Percentiles rank a stretch among this genome's conserved stretches.
Evolutionary conservation across 2,113 vertebrate species (phyloP).

Genomic region (Parus major): DNA sequence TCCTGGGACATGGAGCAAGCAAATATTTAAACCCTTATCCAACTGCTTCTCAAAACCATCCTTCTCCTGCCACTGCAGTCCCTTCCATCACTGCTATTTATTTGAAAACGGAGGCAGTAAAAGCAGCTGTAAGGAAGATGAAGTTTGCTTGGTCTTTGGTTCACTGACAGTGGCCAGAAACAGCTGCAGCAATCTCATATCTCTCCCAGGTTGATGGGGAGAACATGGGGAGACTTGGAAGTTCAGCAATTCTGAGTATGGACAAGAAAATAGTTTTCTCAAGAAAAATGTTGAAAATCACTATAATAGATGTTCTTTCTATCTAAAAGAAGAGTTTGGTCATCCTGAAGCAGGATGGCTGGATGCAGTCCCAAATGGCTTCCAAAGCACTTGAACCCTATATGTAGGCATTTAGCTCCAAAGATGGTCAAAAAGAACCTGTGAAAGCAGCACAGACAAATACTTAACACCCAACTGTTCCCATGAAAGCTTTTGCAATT

Average conservation of each 20-base stretch:
- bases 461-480: background rate
- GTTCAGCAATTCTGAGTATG: background rate
- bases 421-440: background rate
- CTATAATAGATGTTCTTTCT: background rate
- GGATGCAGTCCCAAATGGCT: background rate
- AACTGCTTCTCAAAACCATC: background rate
- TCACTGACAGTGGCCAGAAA: background rate
- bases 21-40: slow-evolving; percentile 24
- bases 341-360: background rate
- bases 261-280: background rate
- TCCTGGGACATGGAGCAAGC: background rate
- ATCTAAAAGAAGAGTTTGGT: background rate
- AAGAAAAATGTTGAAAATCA: background rate
- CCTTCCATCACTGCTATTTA: background rate
- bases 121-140: background rate
- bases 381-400: background rate
- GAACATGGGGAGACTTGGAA: background rate
- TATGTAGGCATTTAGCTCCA: background rate
- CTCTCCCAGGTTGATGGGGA: background rate
- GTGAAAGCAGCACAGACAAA: background rate
- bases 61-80: background rate
- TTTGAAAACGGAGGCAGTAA: background rate
- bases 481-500: background rate
- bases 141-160: background rate
- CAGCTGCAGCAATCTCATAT: background rate